Base-by-base conservation (phyloP, 2,113 vertebrate species). In the Leucopsar rothschildi region DNA sequence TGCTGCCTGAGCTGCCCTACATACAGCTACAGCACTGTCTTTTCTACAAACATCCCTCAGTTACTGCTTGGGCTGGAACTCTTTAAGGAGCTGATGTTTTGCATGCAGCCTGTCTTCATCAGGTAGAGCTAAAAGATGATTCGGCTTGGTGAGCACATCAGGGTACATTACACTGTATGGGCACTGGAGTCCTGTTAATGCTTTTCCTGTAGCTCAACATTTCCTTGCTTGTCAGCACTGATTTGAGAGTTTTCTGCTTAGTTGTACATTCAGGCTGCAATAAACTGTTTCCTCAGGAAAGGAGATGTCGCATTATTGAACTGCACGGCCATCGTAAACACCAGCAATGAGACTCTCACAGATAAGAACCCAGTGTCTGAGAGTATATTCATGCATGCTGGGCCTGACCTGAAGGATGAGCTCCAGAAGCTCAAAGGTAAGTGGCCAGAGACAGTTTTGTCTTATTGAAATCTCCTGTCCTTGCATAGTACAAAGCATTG, bases 281-380 rank as follows among this genome's bases (percentile, higher is more conserved):
- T 82, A 25, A 93, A 56, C 50, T 42, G 17, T 90, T 97, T 95
- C 61, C 78, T 84, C 96, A 99, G 99, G 98, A 98, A 96, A 44
- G 99, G 99, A 19, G 98, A 99, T 20, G 98, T 99, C 11, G 99
- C 99, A 0, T 97, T 99, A 56, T 77, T 99, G 96, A 99, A 98
- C 97, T 99, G 99, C 97, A 99, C 99, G 2, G 99, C 99, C 75
- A 98, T 99, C 24, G 98, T 99, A 42, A 99, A 99, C 87, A 99
- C 99, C 42, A 99, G 98, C 97, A 99, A 99, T 90, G 99, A 99
- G 97, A 98, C 97, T 10, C 98, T 99, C 25, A 98, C 96, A 0
- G 99, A 99, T 97, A 99, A 99, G 95, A 99, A 99, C 93, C 98
- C 98, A 0, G 98, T 99, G 15, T 99, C 99, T 19, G 99, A 99